phyloP scores from a whole-genome alignment of 2,888 invertebrate genomes.

The Acrocera orbiculus region DNA sequence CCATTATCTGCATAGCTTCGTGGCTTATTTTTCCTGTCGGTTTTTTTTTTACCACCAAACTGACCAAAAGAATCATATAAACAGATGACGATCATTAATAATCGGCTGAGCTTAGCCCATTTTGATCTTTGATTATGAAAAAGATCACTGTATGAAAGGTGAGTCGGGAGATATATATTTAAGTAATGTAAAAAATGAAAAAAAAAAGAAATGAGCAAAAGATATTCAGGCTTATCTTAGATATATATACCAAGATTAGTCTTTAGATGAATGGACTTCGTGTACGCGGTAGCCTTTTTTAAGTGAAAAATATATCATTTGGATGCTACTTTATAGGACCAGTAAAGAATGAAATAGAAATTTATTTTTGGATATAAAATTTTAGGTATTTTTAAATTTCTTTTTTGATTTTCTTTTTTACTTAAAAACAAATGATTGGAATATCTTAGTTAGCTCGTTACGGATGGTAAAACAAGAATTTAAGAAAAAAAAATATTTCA shows the following conservation, averaged over 20 bases:
- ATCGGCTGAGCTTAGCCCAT: conserved; percentile 6
- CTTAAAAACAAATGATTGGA: not conserved
- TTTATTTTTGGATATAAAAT: conserved; percentile 5
- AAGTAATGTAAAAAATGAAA: too few species aligned
- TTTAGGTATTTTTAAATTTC: conserved; percentile 3
- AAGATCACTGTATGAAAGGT: conserved; percentile 5
- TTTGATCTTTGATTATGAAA: conserved; percentile 4
- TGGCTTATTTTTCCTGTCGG: conserved; percentile 2
- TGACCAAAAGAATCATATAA: conserved; percentile 1
- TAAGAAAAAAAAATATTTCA: too few species aligned
- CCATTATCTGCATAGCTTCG: conserved; percentile 1
- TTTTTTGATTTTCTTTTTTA: not conserved
- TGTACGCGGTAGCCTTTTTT: conserved; percentile 8
- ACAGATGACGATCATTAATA: conserved; percentile 8
- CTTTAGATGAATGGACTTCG: conserved; percentile 11
- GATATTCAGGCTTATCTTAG: conserved; percentile 11
- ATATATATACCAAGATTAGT: too few species aligned
- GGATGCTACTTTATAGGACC: too few species aligned
- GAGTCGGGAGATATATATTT: too few species aligned
- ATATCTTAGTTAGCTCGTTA: not conserved
- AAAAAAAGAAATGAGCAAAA: too few species aligned
- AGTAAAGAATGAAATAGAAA: too few species aligned
- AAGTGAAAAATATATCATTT: conserved; percentile 12
- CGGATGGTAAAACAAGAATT: not conserved
- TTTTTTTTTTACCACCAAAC: not conserved